These are phyloP conservation scores for Apodemus agrarius DNA, from an alignment of 2,797 vertebrate species.

Conservation along the genomic window DNA sequence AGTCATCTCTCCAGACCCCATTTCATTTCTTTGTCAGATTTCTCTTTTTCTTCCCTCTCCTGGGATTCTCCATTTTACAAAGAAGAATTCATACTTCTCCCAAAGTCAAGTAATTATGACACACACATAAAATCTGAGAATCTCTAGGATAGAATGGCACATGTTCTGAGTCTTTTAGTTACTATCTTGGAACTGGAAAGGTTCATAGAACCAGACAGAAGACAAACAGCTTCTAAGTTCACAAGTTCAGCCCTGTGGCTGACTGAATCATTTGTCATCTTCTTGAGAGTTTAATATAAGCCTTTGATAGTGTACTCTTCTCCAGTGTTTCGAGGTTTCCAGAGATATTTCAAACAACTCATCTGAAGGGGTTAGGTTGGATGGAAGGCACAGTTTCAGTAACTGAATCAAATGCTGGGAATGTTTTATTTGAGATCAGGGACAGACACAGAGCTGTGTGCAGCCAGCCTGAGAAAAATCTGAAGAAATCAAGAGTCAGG, in stretches of 20 bases:
- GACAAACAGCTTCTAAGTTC: constrained; percentile 73
- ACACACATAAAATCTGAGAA: constrained; percentile 37
- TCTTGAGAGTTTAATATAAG: constrained; percentile 78
- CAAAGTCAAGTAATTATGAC: not conserved
- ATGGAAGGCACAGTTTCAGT: not conserved
- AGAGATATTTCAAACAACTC: constrained; percentile 73
- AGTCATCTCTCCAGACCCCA: not conserved
- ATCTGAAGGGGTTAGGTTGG: not conserved
- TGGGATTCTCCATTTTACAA: not conserved
- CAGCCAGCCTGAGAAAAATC: constrained; percentile 67
- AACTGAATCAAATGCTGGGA: not conserved
- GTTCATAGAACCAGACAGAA: constrained; percentile 71
- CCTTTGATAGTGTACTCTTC: constrained; percentile 76
- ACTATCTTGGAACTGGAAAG: not conserved
- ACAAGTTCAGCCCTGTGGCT: constrained; percentile 69
- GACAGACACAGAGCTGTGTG: constrained; percentile 6
- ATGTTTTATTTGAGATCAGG: constrained; percentile 71
- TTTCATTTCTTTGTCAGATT: not conserved
- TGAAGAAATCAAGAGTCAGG: constrained; percentile 81
- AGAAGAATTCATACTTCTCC: not conserved
- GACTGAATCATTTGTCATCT: constrained; percentile 78
- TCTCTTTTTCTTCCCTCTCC: not conserved
- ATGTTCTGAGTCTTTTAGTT: not conserved
- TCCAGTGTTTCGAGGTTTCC: constrained; percentile 75
- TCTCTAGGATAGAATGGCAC: not conserved